Evolutionary conservation across 2,113 vertebrate genomes (phyloP).

Genomic region (Pygoscelis adeliae): DNA sequence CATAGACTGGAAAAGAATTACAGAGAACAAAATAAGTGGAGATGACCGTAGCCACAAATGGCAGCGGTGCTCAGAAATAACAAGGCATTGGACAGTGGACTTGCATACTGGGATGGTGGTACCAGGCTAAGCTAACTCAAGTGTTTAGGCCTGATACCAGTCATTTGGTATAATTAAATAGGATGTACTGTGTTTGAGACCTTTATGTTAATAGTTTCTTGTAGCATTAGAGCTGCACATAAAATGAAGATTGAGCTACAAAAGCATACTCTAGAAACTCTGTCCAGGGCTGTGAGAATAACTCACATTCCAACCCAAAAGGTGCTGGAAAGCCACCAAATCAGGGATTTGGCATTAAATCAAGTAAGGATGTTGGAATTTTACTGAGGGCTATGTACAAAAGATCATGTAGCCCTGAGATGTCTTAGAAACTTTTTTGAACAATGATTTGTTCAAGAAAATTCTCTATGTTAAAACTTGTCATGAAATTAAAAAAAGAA

Average conservation of each 20-base stretch:
- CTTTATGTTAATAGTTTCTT: neutral
- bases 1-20: neutral
- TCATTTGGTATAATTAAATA: neutral
- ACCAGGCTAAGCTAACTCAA: neutral
- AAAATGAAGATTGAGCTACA: neutral
- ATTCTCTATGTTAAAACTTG: neutral
- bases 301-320: neutral
- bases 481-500: neutral
- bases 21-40: neutral
- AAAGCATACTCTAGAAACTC: neutral
- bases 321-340: neutral
- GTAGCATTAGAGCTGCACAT: neutral
- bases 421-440: neutral
- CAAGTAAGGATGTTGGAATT: neutral
- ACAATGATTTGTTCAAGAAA: neutral
- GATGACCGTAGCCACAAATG: neutral
- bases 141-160: neutral
- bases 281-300: neutral
- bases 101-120: neutral
- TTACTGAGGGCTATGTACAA: neutral
- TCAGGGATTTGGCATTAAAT: neutral
- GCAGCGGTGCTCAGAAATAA: neutral
- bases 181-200: neutral
- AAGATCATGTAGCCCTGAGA: neutral
- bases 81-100: neutral